Conservation (phyloP, 2,113 vertebrate genomes). For the Ptilonorhynchus violaceus region DNA sequence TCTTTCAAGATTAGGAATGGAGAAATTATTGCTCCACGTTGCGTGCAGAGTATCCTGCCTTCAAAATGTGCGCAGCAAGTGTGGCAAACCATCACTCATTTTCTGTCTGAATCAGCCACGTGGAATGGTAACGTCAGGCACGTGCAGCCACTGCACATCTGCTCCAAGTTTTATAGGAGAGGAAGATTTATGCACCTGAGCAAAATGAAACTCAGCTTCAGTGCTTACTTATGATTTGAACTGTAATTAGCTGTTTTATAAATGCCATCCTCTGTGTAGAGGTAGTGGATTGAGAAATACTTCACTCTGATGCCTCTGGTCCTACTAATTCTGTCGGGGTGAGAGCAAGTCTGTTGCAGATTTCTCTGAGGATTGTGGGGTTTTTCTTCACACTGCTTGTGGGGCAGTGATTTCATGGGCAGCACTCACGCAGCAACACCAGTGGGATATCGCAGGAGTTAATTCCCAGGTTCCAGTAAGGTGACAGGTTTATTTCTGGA, state of each 20-base stretch:
- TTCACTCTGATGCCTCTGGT: background rate
- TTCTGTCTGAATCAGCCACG: background rate
- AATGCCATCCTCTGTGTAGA: background rate
- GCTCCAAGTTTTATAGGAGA: background rate
- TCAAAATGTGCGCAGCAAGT: background rate
- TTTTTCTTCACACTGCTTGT: background rate
- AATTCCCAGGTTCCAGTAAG: background rate
- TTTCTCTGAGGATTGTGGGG: background rate
- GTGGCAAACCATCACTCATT: background rate
- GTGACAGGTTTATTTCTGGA: background rate
- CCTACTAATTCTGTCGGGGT: background rate
- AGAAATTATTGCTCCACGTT: background rate
- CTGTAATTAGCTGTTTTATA: background rate
- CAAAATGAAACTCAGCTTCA: background rate
- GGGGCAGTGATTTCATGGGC: background rate
- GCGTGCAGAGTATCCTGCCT: background rate
- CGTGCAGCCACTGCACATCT: background rate
- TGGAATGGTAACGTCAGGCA: background rate
- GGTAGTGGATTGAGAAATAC: background rate
- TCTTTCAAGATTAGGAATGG: background rate
- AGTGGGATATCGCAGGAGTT: background rate
- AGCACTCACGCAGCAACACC: background rate
- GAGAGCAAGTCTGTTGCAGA: background rate
- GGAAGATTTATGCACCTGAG: background rate
- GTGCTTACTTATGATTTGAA: background rate